Conservation (phyloP, 2,797 vertebrate genomes). For the Mormyrops boulengeri region DNA sequence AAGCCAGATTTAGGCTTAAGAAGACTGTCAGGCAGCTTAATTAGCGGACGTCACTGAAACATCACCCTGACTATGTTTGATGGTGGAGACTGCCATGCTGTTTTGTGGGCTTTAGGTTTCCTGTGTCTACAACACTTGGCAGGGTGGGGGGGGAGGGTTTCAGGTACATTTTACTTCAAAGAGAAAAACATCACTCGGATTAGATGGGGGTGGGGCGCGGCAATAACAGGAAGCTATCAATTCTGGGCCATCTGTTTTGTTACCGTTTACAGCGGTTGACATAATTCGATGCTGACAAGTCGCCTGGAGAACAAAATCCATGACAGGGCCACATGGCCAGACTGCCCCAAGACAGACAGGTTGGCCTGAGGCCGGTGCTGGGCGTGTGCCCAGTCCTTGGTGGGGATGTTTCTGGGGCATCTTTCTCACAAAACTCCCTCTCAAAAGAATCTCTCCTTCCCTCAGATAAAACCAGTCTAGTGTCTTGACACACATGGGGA, state of each 20-base stretch:
- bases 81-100: neutral
- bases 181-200: neutral
- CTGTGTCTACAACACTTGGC: neutral
- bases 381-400: neutral
- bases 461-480: neutral
- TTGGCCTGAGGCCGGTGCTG: neutral
- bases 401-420: neutral
- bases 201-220: neutral
- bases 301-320: neutral
- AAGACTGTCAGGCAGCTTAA: neutral
- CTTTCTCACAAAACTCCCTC: neutral
- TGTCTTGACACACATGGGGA: neutral
- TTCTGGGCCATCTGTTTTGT: neutral
- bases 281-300: neutral
- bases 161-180: neutral
- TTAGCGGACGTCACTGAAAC: neutral
- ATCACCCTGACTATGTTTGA: neutral
- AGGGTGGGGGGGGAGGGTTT: neutral
- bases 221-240: neutral
- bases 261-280: neutral
- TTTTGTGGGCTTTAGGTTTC: neutral
- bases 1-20: conserved; percentile 8
- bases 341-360: neutral
- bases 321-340: neutral
- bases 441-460: neutral